Percentiles rank a stretch among this genome's conserved stretches.
phyloP scores from a whole-genome alignment of 2,113 vertebrate species.

The Poeciliopsis prolifica region DNA sequence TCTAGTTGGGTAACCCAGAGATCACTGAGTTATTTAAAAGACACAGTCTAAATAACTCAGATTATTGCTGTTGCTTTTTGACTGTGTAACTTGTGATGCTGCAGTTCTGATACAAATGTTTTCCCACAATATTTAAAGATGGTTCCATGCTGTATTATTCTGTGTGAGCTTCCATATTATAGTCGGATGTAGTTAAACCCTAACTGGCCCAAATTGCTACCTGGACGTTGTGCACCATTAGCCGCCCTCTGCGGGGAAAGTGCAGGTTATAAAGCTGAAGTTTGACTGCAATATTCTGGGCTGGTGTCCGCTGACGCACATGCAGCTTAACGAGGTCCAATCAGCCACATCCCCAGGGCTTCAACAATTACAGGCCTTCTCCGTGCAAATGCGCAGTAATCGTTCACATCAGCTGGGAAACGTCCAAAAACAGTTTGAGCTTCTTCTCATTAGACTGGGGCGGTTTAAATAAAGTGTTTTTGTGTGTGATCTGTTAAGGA shows the following conservation, averaged over 20 bases:
- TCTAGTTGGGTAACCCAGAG: too few species aligned
- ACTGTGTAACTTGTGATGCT: too few species aligned
- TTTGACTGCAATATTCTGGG: constrained; percentile 24
- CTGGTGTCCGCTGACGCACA: constrained; percentile 55
- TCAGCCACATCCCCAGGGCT: constrained; percentile 51
- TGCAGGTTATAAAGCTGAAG: constrained; percentile 33
- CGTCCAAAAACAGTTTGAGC: constrained; percentile 24
- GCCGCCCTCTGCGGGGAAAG: constrained; percentile 48
- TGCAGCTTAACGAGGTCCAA: constrained; percentile 60
- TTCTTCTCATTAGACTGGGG: constrained; percentile 14
- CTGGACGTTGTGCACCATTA: constrained; percentile 46
- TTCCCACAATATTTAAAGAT: neutral
- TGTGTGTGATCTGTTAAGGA: too few species aligned
- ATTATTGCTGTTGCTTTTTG: too few species aligned
- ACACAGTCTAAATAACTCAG: too few species aligned
- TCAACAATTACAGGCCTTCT: constrained; percentile 62
- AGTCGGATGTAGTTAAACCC: constrained; percentile 55
- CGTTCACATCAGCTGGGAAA: constrained; percentile 46
- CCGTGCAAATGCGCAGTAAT: constrained; percentile 31
- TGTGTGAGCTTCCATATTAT: constrained; percentile 2
- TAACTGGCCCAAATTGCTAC: constrained; percentile 49
- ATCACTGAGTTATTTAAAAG: too few species aligned
- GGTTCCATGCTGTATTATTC: too few species aligned
- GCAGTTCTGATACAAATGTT: too few species aligned
- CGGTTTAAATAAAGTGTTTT: neutral